A percentile compares a stretch with the other conserved stretches of the same genome.
Conservation (phyloP, 2,888 invertebrate genomes). For the Cerastoderma edule region DNA sequence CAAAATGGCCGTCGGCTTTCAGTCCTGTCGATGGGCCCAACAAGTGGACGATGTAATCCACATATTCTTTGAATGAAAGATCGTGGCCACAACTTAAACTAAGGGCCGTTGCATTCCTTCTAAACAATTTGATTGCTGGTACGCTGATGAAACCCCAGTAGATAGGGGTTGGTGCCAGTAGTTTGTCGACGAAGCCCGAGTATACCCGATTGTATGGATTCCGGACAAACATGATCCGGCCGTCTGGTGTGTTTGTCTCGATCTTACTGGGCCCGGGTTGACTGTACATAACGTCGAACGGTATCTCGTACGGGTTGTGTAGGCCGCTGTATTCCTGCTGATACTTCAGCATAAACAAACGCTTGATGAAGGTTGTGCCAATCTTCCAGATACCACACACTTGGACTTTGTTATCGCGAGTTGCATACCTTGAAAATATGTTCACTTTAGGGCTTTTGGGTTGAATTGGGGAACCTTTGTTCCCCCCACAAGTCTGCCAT, state of each 20-base stretch:
- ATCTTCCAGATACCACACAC: conserved; percentile 45
- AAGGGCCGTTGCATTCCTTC: conserved; percentile 34
- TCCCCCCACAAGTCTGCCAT: background rate
- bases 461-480: too few relatives aligned
- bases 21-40: background rate
- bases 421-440: conserved; percentile 16
- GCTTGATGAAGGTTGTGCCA: conserved; percentile 41
- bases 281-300: conserved; percentile 21
- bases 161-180: conserved; percentile 60
- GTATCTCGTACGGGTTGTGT: conserved; percentile 39
- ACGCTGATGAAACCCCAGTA: conserved; percentile 52
- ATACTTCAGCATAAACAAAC: conserved; percentile 35
- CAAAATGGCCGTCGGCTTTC: conserved; percentile 27
- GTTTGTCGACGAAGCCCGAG: conserved; percentile 63
- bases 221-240: conserved; percentile 32
- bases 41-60: conserved; percentile 49
- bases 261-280: conserved; percentile 1
- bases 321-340: conserved; percentile 17
- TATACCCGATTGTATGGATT: conserved; percentile 43
- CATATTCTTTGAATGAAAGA: conserved; percentile 62
- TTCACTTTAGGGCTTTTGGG: background rate
- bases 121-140: conserved; percentile 31
- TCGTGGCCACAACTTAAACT: conserved; percentile 60
- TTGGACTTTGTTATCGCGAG: conserved; percentile 19
- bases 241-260: background rate